Conservation (phyloP, 1,140 invertebrate genomes). For the Vanessa tameamea region DNA sequence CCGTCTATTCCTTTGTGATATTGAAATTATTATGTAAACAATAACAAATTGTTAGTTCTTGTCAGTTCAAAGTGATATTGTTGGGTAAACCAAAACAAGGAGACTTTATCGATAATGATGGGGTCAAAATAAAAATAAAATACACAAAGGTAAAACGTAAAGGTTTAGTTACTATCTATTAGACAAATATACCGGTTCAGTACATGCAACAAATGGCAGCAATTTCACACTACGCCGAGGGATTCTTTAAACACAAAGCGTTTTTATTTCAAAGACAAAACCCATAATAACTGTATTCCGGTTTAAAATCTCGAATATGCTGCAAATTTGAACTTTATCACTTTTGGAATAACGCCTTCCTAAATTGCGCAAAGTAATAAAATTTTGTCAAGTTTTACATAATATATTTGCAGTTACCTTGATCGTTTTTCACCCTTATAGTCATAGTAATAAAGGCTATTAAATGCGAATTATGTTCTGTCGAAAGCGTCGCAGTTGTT, state of each 20-base stretch:
- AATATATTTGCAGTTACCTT: not conserved
- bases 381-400: conserved; percentile 35
- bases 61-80: no score
- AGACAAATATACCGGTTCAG: conserved; percentile 11
- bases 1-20: no score
- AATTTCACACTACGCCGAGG: conserved; percentile 28
- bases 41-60: no score
- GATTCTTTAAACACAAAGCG: conserved; percentile 28
- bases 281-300: conserved; percentile 23
- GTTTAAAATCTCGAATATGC: conserved; percentile 9
- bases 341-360: conserved; percentile 28
- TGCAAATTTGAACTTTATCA: conserved; percentile 39
- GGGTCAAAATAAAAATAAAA: no score
- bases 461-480: not conserved
- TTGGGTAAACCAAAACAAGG: no score
- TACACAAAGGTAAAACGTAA: not conserved
- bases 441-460: conserved; percentile 12
- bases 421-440: conserved; percentile 27
- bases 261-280: conserved; percentile 25
- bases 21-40: no score
- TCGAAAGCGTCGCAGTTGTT: conserved; percentile 33
- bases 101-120: no score
- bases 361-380: conserved; percentile 25
- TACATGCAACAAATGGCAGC: conserved; percentile 22
- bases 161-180: not conserved